A percentile compares a stretch with the other conserved stretches of the same genome.
Conservation (phyloP, 2,797 vertebrate genomes). For the Artibeus lituratus region DNA sequence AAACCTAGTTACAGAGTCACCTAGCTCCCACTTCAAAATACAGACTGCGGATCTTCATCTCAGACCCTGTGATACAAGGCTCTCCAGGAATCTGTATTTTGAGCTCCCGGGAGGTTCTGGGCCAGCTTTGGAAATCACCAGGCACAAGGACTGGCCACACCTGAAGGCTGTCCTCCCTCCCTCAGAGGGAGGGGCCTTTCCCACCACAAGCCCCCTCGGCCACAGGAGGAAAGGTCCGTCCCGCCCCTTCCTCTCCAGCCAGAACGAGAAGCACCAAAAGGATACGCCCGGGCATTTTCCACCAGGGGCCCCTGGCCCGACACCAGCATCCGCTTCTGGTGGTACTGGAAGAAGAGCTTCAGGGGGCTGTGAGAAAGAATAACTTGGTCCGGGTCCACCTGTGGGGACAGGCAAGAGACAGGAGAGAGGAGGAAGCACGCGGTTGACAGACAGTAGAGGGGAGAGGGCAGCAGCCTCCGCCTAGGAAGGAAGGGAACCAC, state of each 20-base stretch:
- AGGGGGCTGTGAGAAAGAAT: constrained; percentile 96
- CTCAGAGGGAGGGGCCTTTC: too few relatives aligned
- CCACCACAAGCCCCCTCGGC: not conserved
- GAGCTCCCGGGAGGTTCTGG: not conserved
- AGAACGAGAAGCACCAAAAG: constrained; percentile 69
- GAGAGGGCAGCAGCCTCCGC: not conserved
- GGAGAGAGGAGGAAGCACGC: not conserved
- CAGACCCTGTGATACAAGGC: not conserved
- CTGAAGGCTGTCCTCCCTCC: not conserved
- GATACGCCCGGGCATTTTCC: constrained; percentile 94
- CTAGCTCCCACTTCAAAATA: not conserved
- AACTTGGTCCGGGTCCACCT: constrained; percentile 95
- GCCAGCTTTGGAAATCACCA: not conserved
- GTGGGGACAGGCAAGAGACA: not conserved
- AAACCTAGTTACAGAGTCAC: not conserved
- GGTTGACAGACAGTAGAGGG: not conserved
- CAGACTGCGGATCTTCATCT: not conserved
- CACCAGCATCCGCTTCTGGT: constrained; percentile 90
- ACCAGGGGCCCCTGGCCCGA: constrained; percentile 92
- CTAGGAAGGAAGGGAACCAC: too few relatives aligned
- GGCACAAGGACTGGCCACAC: not conserved
- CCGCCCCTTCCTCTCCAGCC: not conserved
- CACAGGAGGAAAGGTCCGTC: not conserved
- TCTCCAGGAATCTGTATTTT: not conserved
- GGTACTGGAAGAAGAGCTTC: constrained; percentile 91